Evolutionary conservation across 2,113 vertebrate genomes (phyloP), one percentile per base, ranked within the genome.

Genomic region (Pogonocichla stellata): DNA sequence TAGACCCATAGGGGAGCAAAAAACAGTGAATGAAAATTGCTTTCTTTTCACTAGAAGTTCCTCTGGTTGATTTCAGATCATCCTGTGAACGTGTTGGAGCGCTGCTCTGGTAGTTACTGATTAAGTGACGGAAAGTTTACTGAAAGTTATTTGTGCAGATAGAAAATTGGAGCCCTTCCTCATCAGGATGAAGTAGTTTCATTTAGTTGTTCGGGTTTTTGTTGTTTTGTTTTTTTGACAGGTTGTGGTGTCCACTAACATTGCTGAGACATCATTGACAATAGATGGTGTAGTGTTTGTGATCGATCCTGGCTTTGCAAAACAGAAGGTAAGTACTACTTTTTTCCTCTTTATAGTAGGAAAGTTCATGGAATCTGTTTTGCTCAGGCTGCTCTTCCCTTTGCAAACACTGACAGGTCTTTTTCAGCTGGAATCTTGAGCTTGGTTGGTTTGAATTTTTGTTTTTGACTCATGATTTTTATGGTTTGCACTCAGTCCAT

Each of bases 261-360:
- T 99, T 56, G 99, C 99, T 5, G 99, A 99, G 97, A 99, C 99
- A 9, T 99, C 99, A 75, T 98, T 99, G 97, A 99, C 99, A 97
- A 99, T 99, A 95, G 99, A 99, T 62, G 99, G 99, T 8, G 99
- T 99, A 80, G 99, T 99, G 79, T 99, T 99, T 98, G 99, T 99
- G 96, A 99, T 99, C 95, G 99, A 99, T 98, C 99, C 99, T 47
- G 99, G 99, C 94, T 99, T 99, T 98, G 99, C 99, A 43, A 99
- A 99, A 97, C 99, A 99, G 98, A 99, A 99, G 99, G 99, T 99
- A 98, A 96, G 5, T 33, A 42, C 24, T 25, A 4, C 48, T 74
- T 43, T 38, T 38, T 64, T 51, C 50, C 9, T 18, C 2, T 66
- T 61, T 72, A 5, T 19, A 45, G 24, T 75, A 71, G 40, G 29